Conservation (phyloP, 2,888 invertebrate genomes). For the Cephonodes hylas region DNA sequence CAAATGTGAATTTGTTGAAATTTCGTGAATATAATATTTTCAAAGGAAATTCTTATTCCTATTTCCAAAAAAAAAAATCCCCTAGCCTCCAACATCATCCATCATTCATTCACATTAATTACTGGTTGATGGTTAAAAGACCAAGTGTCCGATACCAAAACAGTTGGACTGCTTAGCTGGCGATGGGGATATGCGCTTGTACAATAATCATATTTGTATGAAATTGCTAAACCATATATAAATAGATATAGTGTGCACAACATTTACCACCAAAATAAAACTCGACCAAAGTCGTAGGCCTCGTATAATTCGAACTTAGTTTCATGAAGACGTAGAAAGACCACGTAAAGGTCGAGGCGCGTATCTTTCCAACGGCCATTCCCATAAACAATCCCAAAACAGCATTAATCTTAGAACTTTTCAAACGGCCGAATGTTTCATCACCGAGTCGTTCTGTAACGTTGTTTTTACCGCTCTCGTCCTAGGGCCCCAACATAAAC, state of each 20-base stretch:
- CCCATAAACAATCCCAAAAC: conserved; percentile 27
- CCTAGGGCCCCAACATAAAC: conserved; percentile 1
- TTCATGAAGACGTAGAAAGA: neutral
- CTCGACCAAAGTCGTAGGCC: neutral
- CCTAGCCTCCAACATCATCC: too few relatives aligned
- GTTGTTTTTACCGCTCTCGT: conserved; percentile 10
- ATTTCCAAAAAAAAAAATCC: too few relatives aligned
- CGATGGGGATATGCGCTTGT: too few relatives aligned
- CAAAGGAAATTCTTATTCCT: too few relatives aligned
- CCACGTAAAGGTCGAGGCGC: neutral
- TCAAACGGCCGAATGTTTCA: conserved; percentile 20
- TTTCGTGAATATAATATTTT: too few relatives aligned
- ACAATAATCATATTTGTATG: too few relatives aligned
- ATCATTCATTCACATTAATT: too few relatives aligned
- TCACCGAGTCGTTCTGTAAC: conserved; percentile 17
- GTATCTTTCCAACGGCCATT: conserved; percentile 8
- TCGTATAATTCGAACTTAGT: neutral
- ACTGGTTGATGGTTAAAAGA: too few relatives aligned
- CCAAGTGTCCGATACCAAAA: too few relatives aligned
- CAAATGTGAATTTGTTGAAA: too few relatives aligned
- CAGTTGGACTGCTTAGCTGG: too few relatives aligned
- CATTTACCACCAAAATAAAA: neutral
- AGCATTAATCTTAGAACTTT: conserved; percentile 29
- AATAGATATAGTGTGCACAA: neutral
- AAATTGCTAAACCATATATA: neutral